A percentile compares a stretch with the other conserved stretches of the same genome.
Evolutionary conservation across 2,113 vertebrate species (phyloP).

Genomic region (Gymnocephalus cernua): DNA sequence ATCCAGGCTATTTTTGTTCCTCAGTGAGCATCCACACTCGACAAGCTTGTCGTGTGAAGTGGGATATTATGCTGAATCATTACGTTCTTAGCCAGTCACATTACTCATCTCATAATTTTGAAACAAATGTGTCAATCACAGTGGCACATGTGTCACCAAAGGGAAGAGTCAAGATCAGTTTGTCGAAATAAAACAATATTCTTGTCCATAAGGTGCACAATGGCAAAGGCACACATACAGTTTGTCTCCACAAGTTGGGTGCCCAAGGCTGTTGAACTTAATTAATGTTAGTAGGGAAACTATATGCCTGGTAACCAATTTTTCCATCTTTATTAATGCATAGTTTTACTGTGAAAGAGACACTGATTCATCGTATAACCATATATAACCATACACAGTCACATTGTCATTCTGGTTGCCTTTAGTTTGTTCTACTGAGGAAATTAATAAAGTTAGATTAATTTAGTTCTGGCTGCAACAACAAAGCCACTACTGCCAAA

Average conservation of each 20-base stretch:
- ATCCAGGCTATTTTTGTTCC: constrained; percentile 31
- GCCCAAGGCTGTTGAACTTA: constrained; percentile 7
- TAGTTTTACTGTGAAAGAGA: constrained; percentile 29
- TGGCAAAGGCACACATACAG: constrained; percentile 5
- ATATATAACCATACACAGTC: not conserved
- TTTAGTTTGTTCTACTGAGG: constrained; percentile 21
- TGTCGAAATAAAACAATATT: constrained; percentile 16
- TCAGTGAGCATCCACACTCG: constrained; percentile 29
- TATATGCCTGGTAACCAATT: not conserved
- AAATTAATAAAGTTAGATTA: constrained; percentile 36
- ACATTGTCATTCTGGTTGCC: constrained; percentile 4
- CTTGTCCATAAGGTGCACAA: not conserved
- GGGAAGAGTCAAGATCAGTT: not conserved
- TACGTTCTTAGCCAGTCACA: constrained; percentile 50
- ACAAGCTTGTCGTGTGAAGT: constrained; percentile 39
- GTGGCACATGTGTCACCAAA: constrained; percentile 7
- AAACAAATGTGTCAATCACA: constrained; percentile 58
- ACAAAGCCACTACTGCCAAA: constrained; percentile 27
- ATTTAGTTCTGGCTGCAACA: constrained; percentile 36
- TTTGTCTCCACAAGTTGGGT: constrained; percentile 5
- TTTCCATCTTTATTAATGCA: not conserved
- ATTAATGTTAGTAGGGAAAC: not conserved
- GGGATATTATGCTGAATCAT: constrained; percentile 60
- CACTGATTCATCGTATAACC: not conserved
- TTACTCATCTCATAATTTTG: constrained; percentile 58